Evolutionary conservation across 2,888 invertebrate species (phyloP), one percentile per base, ranked within the genome.

Genomic region (Sesia bembeciformis): DNA sequence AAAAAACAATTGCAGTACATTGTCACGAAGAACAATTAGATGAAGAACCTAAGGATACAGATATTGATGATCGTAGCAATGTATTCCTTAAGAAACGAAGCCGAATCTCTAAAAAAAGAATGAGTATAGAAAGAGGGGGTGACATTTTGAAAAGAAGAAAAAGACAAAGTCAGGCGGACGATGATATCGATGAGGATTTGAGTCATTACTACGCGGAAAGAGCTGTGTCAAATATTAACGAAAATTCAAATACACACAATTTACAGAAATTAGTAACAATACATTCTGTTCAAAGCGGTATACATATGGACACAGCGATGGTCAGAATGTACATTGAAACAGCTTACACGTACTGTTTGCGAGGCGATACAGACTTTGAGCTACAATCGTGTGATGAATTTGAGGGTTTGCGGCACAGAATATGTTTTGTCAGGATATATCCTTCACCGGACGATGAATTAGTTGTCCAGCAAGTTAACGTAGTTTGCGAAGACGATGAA

Each of bases 271-370:
- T 84, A 49, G 63, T 82, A 40, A 71, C 78, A 8, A 69, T 85
- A 52, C 78, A 85, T 60, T 68, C 73, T 5, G 60, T 69, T 52
- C 69, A 76, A 60, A 72, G 55, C 39, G 74, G 66, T 58, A 56
- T 65, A 3, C 78, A 76, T 50, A 82, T 82, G 80, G 69, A 71
- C 39, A 67, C 70, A 3, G 62, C 63, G 8, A 68, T 76, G 58
- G 64, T 82, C 4, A 72, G 76, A 58, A 77, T 86, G 80, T 85
- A 74, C 57, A 68, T 86, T 40, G 85, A 85, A 72, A 65, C 74
- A 23, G 82, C 78, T 3, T 70, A 71, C 54, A 84, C 86, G 7
- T 84, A 61, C 57, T 85, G 85, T 57, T 60, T 84, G 58, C 68
- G 74, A 6, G 67, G 69, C 43, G 64, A 73, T 51, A 67, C 65